Evolutionary conservation across 2,113 vertebrate species (phyloP), one percentile per base, ranked within the genome.

Genomic region (Eupsittula cactorum): DNA sequence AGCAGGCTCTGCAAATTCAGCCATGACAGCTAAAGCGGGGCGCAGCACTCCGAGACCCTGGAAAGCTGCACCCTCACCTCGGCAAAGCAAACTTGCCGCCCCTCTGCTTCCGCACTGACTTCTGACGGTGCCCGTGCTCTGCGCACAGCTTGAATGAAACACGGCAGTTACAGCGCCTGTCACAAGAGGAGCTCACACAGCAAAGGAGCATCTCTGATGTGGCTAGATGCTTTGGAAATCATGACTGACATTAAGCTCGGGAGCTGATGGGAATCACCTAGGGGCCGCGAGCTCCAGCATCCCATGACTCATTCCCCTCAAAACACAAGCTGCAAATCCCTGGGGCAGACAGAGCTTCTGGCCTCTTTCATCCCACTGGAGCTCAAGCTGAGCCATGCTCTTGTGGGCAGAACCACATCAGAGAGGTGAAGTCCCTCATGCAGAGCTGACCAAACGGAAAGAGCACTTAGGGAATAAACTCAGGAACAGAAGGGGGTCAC

Each of bases 41-140:
- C 13, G 3, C 21, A 14, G 76, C 2, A 7, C 27, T 37, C 35
- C 24, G 35, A 80, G 46, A 13, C 16, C 37, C 71, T 88, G 53
- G 37, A 91, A 81, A 78, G 42, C 57, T 41, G 60, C 52, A 82
- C n/a, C 27, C 19, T 9, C 24, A 60, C 49, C n/a, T 62, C 4
- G 5, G 29, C 53, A 46, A 79, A 82, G 50, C 0, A 1, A 87
- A 70, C 13, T 23, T 21, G 13, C 24, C 11, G 0, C 16, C 15
- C 23, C 16, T 67, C 28, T 0, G 0, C 60, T 73, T 41, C 28
- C 27, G 13, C 0, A 0, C 68, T 29, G 60, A 31, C 15, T 77
- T 35, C 52, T 60, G 49, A 24, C 1, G 1, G 39, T 63, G 47
- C 35, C 42, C 0, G 5, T 21, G 23, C 33, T 16, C 64, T 11